phyloP scores from a whole-genome alignment of 2,113 vertebrate species.

The Caretta caretta region DNA sequence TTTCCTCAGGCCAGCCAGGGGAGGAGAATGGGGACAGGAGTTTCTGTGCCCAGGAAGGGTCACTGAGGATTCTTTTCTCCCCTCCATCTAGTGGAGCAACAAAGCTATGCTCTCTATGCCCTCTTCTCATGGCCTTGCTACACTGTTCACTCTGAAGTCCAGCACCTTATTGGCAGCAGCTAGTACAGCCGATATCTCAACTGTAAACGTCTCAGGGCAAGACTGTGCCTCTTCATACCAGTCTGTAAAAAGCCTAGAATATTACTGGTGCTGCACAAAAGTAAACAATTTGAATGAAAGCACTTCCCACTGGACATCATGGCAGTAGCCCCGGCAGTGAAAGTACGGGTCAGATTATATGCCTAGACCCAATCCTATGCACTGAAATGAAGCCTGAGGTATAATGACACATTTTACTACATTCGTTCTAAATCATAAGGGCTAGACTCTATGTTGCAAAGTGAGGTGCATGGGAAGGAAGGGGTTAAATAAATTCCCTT shows the following conservation, averaged over 20 bases:
- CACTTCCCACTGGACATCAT: neutral
- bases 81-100: neutral
- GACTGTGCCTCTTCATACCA: neutral
- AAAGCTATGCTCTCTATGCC: neutral
- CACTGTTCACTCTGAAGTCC: neutral
- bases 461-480: neutral
- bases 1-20: neutral
- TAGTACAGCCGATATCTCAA: neutral
- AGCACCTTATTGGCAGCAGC: neutral
- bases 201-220: neutral
- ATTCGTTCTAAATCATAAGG: neutral
- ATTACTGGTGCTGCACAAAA: neutral
- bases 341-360: neutral
- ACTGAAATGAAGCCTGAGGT: neutral
- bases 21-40: neutral
- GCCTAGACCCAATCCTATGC: neutral
- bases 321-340: neutral
- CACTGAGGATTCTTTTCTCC: neutral
- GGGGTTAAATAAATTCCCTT: neutral
- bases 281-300: neutral
- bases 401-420: neutral
- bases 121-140: neutral
- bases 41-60: neutral
- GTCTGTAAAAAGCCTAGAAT: neutral
- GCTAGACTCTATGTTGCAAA: neutral